Evolutionary conservation across 1,140 invertebrate species (phyloP).

Genomic region (Steinernema feltiae): DNA sequence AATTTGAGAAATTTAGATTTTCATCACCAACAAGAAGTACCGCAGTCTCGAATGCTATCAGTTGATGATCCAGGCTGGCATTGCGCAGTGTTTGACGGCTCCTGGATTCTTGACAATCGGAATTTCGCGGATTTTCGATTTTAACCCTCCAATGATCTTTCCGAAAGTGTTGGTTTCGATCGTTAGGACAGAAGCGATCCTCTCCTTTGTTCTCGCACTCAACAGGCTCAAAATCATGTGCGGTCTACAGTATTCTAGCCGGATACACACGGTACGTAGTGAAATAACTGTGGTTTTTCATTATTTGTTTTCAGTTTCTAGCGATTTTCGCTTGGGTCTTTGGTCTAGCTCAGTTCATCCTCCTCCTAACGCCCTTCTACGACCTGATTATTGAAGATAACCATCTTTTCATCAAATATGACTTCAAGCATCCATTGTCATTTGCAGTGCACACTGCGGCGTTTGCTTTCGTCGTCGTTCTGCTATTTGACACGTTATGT

Average conservation of each 20-base stretch:
- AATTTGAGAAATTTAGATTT: background rate
- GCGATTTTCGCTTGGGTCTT: background rate
- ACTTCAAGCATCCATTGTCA: background rate
- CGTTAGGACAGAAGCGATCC: background rate
- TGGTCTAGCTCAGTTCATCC: background rate
- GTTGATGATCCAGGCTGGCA: background rate
- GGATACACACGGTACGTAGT: background rate
- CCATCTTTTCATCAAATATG: background rate
- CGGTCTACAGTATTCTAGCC: background rate
- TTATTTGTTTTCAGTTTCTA: background rate
- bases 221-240: background rate
- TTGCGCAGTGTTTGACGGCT: background rate
- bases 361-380: background rate
- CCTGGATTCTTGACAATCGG: background rate
- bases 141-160: background rate
- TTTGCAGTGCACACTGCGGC: background rate
- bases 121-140: background rate
- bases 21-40: background rate
- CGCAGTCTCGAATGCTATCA: background rate
- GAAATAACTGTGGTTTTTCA: background rate
- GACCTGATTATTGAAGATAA: background rate
- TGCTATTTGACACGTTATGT: background rate
- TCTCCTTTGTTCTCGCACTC: background rate
- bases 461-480: background rate
- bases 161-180: background rate